Evolutionary conservation across 2,797 vertebrate species (phyloP).

Genomic region (Pristis pectinata): DNA sequence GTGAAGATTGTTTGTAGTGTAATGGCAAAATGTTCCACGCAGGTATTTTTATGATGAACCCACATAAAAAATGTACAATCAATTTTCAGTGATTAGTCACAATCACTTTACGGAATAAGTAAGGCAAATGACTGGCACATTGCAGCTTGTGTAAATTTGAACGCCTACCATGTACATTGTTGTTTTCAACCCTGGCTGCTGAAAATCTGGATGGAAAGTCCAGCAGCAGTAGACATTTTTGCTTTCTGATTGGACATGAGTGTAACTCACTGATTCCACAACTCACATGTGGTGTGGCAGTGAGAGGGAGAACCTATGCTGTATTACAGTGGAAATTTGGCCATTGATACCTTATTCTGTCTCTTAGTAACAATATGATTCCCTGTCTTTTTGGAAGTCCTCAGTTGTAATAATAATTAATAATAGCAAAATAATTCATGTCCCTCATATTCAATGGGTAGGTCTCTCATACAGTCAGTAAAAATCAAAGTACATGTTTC

Average conservation of each 20-base stretch:
- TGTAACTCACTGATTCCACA: neutral
- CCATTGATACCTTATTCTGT: neutral
- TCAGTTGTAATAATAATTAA: too few relatives aligned
- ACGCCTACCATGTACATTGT: neutral
- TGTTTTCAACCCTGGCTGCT: neutral
- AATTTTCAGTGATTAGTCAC: neutral
- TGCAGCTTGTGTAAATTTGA: neutral
- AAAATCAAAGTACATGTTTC: neutral
- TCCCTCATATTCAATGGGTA: neutral
- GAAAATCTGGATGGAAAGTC: neutral
- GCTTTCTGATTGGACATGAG: neutral
- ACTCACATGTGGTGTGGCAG: neutral
- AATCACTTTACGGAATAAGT: neutral
- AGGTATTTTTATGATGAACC: neutral
- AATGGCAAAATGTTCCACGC: neutral
- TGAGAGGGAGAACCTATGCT: neutral
- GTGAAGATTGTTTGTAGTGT: neutral
- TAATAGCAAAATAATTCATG: neutral
- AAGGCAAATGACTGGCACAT: neutral
- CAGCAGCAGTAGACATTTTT: neutral
- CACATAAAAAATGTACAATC: neutral
- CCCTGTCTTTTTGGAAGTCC: neutral
- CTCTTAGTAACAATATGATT: neutral
- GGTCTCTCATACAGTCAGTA: neutral
- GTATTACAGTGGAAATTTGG: too few relatives aligned